Percentiles rank a stretch among this genome's conserved stretches.
Conservation (phyloP, 1,140 invertebrate genomes). For the Neelides sp. region DNA sequence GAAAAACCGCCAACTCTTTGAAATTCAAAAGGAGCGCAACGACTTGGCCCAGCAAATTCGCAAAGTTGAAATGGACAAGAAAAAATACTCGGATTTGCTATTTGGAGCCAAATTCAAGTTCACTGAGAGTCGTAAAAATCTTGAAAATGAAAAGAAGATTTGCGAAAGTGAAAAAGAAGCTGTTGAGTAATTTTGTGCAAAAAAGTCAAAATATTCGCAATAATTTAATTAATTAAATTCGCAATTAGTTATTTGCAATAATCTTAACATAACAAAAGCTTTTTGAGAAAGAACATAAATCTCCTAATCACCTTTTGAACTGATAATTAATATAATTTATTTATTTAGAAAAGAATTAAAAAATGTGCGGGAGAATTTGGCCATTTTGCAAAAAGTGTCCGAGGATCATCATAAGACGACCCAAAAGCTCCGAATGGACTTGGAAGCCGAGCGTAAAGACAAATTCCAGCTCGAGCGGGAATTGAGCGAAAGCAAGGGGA, state of each 20-base stretch:
- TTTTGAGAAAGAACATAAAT: too few relatives aligned
- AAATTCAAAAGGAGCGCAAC: too few relatives aligned
- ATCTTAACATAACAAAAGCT: too few relatives aligned
- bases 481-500: neutral
- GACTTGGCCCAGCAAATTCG: too few relatives aligned
- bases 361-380: conserved; percentile 9
- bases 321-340: neutral
- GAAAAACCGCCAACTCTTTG: neutral
- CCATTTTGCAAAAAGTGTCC: conserved; percentile 15
- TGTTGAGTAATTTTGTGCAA: conserved; percentile 1
- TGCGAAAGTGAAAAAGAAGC: conserved; percentile 5
- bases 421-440: conserved; percentile 4
- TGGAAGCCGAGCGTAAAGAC: conserved; percentile 4
- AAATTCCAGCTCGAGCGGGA: conserved; percentile 9
- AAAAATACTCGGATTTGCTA: neutral
- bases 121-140: neutral
- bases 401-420: conserved; percentile 19
- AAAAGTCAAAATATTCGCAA: neutral
- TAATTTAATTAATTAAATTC: too few relatives aligned
- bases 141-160: neutral
- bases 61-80: neutral
- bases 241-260: too few relatives aligned
- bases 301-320: neutral
- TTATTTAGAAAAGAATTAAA: conserved; percentile 8
- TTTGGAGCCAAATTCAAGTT: neutral